Evolutionary conservation across 2,888 invertebrate genomes (phyloP).

Genomic region (Chymomyza procnemis): DNA sequence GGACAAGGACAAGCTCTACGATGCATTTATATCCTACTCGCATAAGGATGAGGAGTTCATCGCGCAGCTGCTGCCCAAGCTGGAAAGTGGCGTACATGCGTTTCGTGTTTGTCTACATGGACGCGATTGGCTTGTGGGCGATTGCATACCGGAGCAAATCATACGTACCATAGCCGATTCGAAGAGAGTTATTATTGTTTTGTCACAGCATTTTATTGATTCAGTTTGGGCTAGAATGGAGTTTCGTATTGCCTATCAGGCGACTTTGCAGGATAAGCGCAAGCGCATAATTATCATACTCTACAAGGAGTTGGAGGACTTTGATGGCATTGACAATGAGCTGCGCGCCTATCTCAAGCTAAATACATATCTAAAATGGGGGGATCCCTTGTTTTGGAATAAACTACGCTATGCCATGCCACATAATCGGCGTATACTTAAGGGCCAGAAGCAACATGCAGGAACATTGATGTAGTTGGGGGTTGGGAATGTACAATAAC

Average conservation of each 20-base stretch:
- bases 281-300: conserved; percentile 85
- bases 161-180: conserved; percentile 84
- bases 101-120: conserved; percentile 85
- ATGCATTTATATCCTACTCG: conserved; percentile 89
- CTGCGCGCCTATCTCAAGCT: conserved; percentile 84
- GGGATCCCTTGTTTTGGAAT: conserved; percentile 88
- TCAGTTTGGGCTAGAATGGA: conserved; percentile 87
- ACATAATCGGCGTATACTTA: conserved; percentile 77
- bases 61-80: conserved; percentile 81
- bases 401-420: conserved; percentile 86
- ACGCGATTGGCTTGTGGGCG: conserved; percentile 86
- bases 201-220: conserved; percentile 85
- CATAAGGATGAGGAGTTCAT: conserved; percentile 86
- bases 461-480: conserved; percentile 49
- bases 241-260: conserved; percentile 85
- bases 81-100: conserved; percentile 82
- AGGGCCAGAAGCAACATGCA: conserved; percentile 56
- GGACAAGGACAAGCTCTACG: conserved; percentile 82
- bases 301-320: conserved; percentile 84
- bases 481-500: background rate
- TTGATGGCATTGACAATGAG: conserved; percentile 82
- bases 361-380: conserved; percentile 89
- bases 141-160: conserved; percentile 85
- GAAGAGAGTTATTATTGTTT: conserved; percentile 83
- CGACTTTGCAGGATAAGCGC: conserved; percentile 83